Percentiles rank a stretch among this genome's conserved stretches.
Conservation (phyloP, 2,888 invertebrate species). For the Malthinus seriepunctatus region DNA sequence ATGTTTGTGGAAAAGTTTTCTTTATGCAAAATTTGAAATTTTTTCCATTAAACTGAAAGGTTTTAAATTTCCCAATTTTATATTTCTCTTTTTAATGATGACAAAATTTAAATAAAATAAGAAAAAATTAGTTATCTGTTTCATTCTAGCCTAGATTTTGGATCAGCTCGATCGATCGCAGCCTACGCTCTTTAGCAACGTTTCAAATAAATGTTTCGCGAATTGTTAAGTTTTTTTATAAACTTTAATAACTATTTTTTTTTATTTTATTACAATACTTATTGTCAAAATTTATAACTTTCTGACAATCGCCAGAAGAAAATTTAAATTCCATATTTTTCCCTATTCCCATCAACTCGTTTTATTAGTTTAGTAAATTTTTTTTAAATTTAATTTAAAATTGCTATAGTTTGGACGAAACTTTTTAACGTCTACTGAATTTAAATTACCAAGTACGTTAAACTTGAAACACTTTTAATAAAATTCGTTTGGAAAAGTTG, state of each 20-base stretch:
- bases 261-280: too few species aligned
- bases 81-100: too few species aligned
- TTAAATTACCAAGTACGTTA: constrained; percentile 17
- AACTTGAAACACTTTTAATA: constrained; percentile 17
- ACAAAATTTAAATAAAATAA: too few species aligned
- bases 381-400: not conserved
- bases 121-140: constrained; percentile 10
- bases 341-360: too few species aligned
- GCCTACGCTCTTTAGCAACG: constrained; percentile 17
- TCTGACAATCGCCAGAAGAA: too few species aligned
- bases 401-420: constrained; percentile 1
- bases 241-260: too few species aligned
- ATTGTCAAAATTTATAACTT: too few species aligned
- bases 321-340: too few species aligned
- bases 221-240: constrained; percentile 3
- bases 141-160: constrained; percentile 27
- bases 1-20: too few species aligned
- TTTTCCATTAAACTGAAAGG: too few species aligned
- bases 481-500: constrained; percentile 13
- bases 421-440: constrained; percentile 12
- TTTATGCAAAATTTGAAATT: too few species aligned
- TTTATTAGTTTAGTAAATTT: not conserved
- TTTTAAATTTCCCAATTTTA: too few species aligned
- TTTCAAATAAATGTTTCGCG: constrained; percentile 15
- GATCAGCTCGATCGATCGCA: constrained; percentile 26